These are phyloP conservation scores for Anguilla anguilla DNA, from an alignment of 2,797 vertebrate genomes.

Conservation along the genomic window DNA sequence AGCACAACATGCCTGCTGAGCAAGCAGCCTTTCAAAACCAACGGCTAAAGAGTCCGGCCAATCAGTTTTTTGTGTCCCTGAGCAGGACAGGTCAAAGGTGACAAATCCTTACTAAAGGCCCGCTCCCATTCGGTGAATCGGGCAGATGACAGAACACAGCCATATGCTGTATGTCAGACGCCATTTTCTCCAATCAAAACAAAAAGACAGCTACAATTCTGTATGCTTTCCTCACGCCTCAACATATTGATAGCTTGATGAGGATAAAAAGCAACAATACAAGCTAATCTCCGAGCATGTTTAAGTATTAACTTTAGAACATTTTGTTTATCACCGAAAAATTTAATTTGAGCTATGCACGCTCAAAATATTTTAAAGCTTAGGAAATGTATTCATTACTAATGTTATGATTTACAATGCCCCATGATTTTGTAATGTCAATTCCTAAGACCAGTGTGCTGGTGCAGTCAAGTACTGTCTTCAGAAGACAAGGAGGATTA, in stretches of 20 bases:
- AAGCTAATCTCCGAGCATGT: neutral
- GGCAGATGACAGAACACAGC: neutral
- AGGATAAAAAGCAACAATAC: neutral
- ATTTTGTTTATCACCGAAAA: neutral
- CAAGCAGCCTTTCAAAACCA: neutral
- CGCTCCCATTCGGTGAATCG: neutral
- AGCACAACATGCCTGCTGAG: neutral
- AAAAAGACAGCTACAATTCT: neutral
- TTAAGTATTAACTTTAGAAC: neutral
- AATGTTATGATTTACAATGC: neutral
- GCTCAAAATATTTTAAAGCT: neutral
- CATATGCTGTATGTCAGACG: neutral
- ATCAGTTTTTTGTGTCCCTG: neutral
- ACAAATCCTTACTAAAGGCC: neutral
- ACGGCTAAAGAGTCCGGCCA: neutral
- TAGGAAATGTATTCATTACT: neutral
- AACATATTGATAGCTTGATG: neutral
- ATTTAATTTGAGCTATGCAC: neutral
- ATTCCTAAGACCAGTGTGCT: too few relatives aligned
- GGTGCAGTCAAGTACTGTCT: too few relatives aligned
- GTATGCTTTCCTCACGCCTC: neutral
- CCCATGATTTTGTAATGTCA: neutral
- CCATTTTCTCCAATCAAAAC: neutral
- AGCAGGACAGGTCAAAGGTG: neutral
- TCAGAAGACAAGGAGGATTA: too few relatives aligned